Conservation (phyloP, 2,888 invertebrate species). For the Drosophila helvetica region DNA sequence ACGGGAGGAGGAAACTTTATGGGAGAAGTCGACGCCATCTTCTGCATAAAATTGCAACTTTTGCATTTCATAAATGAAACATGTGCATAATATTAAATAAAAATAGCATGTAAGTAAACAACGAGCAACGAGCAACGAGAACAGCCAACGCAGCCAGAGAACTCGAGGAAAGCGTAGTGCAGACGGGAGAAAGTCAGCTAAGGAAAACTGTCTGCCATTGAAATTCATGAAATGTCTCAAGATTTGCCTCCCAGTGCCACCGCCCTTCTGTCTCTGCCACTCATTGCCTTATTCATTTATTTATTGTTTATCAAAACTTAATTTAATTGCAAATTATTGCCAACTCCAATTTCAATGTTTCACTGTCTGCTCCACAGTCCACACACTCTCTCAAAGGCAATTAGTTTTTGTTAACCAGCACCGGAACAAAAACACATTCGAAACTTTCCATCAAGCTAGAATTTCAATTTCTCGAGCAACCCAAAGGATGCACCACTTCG, state of each 20-base stretch:
- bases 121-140: slow-evolving; percentile 40
- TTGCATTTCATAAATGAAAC: slow-evolving; percentile 77
- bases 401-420: slow-evolving; percentile 23
- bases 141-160: slow-evolving; percentile 3
- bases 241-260: not conserved
- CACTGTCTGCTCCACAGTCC: not conserved
- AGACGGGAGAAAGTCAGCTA: not conserved
- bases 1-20: not conserved
- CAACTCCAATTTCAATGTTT: not conserved
- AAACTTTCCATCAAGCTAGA: slow-evolving; percentile 13
- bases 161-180: not conserved
- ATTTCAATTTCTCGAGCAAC: slow-evolving; percentile 33
- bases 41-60: slow-evolving; percentile 60
- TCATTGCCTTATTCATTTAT: slow-evolving; percentile 40
- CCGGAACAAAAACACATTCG: not conserved
- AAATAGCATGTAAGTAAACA: slow-evolving; percentile 52
- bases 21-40: slow-evolving; percentile 16
- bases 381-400: slow-evolving; percentile 34
- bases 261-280: not conserved
- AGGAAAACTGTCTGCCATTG: slow-evolving; percentile 39
- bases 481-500: slow-evolving; percentile 1
- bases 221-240: slow-evolving; percentile 54
- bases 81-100: slow-evolving; percentile 73
- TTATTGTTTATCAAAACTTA: slow-evolving; percentile 55
- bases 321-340: slow-evolving; percentile 64